Evolutionary conservation across 2,888 invertebrate genomes (phyloP), one percentile per base, ranked within the genome.

Genomic region (Ennomos quercinarius): DNA sequence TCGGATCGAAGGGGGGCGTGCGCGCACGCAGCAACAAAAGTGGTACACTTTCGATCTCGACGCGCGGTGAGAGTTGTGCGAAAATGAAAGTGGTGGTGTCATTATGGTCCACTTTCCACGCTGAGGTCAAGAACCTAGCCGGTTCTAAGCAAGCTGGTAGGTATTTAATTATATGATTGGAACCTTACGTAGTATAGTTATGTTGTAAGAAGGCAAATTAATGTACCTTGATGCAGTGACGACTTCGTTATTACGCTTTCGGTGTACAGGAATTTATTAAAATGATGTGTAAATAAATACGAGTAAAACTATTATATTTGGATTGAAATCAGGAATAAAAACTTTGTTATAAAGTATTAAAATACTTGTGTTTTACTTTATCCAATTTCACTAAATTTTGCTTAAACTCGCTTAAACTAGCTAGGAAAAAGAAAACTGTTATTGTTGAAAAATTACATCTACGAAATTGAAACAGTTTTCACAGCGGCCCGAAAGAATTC

Each of bases 21-120:
- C 88, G 89, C 90, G 81, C 84, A 86, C 91, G 90, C 91, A 89
- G 83, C 78, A 72, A 79, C 82, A 72, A 81, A 91, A 89, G 92
- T 92, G 82, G 90, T 87, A 91, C 91, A 92, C 91, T 91, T 90
- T 91, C 92, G 86, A 89, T 93, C 88, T 91, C 87, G 71, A 86
- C 86, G 83, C 82, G 86, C 86, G 82, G 90, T 90, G 89, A 91
- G 91, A 93, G 93, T 93, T 93, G 93, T 91, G 91, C 89, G 93
- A 93, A 93, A 93, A 94, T 91, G 94, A 94, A 94, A 92, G 93
- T 94, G 85, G 87, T 93, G 76, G 75, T 88, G 93, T 88, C 86
- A 91, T 90, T 87, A 89, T 89, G 89, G 84, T 90, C 86, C 84
- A 91, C 91, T 92, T 91, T 91, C 91, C 88, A 88, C 81, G 80